These are phyloP conservation scores for Felis chaus DNA, from an alignment of 2,113 vertebrate genomes.

Conservation along the genomic window DNA sequence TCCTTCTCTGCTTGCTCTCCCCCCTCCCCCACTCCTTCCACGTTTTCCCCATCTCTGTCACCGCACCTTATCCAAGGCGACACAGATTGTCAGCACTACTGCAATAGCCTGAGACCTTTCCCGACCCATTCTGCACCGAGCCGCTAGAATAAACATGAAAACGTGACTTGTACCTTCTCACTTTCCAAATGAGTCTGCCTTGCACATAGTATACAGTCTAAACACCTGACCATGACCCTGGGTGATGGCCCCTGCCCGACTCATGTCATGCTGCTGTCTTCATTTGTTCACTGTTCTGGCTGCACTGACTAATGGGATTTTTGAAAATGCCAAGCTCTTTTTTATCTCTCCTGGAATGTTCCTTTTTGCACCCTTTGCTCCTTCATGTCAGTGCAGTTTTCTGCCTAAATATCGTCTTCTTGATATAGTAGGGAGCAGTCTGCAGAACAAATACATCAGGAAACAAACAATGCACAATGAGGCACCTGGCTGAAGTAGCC, in stretches of 20 bases:
- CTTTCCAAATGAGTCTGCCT: neutral
- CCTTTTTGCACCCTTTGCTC: neutral
- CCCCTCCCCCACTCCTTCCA: neutral
- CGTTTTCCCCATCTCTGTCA: neutral
- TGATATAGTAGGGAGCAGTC: neutral
- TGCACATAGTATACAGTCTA: neutral
- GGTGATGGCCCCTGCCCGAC: neutral
- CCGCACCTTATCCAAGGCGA: no score
- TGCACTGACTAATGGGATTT: neutral
- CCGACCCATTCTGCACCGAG: neutral
- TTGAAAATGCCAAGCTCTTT: neutral
- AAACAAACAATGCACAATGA: neutral
- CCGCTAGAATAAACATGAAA: no score
- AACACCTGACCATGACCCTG: neutral
- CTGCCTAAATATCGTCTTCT: neutral
- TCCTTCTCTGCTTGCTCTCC: neutral
- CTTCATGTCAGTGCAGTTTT: neutral
- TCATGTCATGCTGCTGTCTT: neutral
- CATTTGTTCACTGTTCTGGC: neutral
- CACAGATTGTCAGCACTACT: neutral
- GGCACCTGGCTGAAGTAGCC: accelerated
- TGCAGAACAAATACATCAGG: neutral
- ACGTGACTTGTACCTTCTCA: neutral
- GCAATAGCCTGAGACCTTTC: neutral
- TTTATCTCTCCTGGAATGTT: neutral